Evolutionary conservation across 2,888 invertebrate species (phyloP), one percentile per base, ranked within the genome.

Genomic region (Mythimna pallens): DNA sequence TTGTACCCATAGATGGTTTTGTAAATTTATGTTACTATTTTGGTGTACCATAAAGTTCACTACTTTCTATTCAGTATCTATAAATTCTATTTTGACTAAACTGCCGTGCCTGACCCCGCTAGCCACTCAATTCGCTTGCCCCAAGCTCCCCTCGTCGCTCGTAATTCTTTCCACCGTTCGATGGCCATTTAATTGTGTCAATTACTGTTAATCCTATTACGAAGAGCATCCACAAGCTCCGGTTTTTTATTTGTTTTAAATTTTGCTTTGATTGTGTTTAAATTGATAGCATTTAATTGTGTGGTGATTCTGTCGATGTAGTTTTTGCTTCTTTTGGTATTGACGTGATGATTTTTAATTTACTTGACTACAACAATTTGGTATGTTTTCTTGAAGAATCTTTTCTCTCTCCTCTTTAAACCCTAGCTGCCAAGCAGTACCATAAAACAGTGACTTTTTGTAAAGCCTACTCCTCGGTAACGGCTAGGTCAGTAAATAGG

Each of bases 161-260:
- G 66, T 86, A 82, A 86, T 82, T 79, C 82, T 71, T 73, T 78
- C 69, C 66, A 58, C 75, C 66, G 3, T 43, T 66, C 74, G 85
- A 86, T 83, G 84, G 72, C 64, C 70, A 82, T 89, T 88, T 88
- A 85, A 88, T 87, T 87, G 83, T 78, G 5, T 67, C 82, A 85
- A 88, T 87, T 84, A 82, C 75, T 40, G 65, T 66, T 82, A 81
- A 85, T 87, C 80, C 75, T 36, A 83, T 88, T 80, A 73, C 65
- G 34, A 55, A 47, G 25, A 58, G 64, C 67, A 65, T 67, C 55
- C 65, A 63, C 68, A 50, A 73, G 50, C 61, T 30, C 25, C 59
- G 54, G 50, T 47, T 80, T 81, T 81, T 66, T 65, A 66, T 84
- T 72, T 47, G 47, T 57, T 59, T 70, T 25, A 58, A 85, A 73